Conservation (phyloP, 2,888 invertebrate species). For the Macropis europaea region DNA sequence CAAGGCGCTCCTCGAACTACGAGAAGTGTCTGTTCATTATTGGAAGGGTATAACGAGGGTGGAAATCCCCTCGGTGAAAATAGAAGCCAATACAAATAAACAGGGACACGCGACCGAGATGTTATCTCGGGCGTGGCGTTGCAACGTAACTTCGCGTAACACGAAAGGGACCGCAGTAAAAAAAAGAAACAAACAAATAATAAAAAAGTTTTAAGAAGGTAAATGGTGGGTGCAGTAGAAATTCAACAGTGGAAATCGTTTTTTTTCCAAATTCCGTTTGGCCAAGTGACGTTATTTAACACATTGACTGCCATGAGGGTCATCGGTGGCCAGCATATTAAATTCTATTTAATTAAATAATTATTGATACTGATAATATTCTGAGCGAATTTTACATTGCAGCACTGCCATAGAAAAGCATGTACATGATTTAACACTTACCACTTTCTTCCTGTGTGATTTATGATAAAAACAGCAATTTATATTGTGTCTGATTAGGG, state of each 20-base stretch:
- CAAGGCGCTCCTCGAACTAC: background rate
- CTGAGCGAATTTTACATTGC: too few species aligned
- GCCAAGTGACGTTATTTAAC: too few species aligned
- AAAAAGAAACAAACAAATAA: slow-evolving; percentile 1
- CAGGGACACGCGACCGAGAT: slow-evolving; percentile 64
- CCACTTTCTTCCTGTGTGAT: too few species aligned
- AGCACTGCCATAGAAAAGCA: too few species aligned
- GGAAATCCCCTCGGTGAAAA: slow-evolving; percentile 49
- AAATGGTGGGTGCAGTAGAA: slow-evolving; percentile 6
- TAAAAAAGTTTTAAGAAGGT: slow-evolving; percentile 31
- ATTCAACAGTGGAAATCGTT: slow-evolving; percentile 24
- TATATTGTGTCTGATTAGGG: too few species aligned
- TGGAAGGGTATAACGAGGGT: slow-evolving; percentile 21
- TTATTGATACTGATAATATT: too few species aligned
- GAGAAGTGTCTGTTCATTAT: slow-evolving; percentile 37
- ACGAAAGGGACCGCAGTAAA: slow-evolving; percentile 24
- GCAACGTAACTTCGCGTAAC: slow-evolving; percentile 43
- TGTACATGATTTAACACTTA: too few species aligned
- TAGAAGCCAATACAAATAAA: slow-evolving; percentile 63
- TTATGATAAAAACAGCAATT: too few species aligned
- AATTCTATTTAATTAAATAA: too few species aligned
- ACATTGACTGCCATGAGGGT: too few species aligned
- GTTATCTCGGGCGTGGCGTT: slow-evolving; percentile 52
- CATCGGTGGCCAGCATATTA: too few species aligned
- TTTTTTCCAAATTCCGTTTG: too few species aligned